These are phyloP conservation scores for Climacteris rufus DNA, from an alignment of 2,113 vertebrate species.

Conservation along the genomic window DNA sequence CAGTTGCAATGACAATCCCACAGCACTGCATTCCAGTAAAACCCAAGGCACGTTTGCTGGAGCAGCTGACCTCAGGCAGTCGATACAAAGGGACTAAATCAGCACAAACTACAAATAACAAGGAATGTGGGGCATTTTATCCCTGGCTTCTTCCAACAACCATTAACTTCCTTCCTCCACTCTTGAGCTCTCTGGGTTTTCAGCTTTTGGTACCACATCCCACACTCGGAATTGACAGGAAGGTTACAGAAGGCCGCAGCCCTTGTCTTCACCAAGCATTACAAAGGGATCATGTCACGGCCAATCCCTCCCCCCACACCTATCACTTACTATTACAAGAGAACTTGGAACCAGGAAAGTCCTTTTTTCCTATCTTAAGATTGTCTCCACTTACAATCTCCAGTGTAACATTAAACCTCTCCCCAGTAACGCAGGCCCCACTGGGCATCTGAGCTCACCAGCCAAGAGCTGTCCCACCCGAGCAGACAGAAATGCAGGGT, in stretches of 20 bases:
- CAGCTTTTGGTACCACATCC: not conserved
- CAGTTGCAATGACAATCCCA: not conserved
- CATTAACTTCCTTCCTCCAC: not conserved
- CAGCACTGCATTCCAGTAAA: not conserved
- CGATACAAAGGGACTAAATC: not conserved
- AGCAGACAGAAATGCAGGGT: not conserved
- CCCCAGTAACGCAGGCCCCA: not conserved
- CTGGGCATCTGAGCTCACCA: not conserved
- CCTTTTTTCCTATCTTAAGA: not conserved
- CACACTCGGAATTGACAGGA: not conserved
- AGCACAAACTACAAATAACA: not conserved
- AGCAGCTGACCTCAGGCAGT: not conserved
- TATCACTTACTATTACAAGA: not conserved
- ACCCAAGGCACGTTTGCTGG: not conserved
- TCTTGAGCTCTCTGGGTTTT: not conserved
- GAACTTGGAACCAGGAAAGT: not conserved
- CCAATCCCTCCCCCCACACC: not conserved
- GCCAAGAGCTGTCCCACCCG: too few relatives aligned
- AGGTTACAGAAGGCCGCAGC: not conserved
- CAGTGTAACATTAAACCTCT: not conserved
- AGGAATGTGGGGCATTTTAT: not conserved
- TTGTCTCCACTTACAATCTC: constrained; percentile 8
- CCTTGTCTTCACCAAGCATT: not conserved
- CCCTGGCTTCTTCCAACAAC: not conserved
- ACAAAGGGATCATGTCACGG: not conserved